These are phyloP conservation scores for Delichon dasypus DNA, from an alignment of 2,797 vertebrate genomes.

Conservation along the genomic window DNA sequence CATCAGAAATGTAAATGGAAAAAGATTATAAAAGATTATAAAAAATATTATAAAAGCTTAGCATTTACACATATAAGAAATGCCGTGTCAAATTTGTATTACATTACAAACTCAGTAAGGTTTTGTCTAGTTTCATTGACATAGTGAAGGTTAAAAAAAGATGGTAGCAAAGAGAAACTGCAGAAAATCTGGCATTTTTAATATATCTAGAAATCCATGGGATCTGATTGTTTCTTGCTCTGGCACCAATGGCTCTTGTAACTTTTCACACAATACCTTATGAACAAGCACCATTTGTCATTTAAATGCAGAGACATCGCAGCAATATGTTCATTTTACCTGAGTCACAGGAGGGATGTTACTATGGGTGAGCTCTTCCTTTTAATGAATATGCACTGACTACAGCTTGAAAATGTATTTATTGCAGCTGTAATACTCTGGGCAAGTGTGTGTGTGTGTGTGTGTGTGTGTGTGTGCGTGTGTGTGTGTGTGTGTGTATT, in stretches of 20 bases:
- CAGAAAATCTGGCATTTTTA: not conserved
- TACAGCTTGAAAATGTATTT: not conserved
- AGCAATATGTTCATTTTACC: not conserved
- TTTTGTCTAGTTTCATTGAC: not conserved
- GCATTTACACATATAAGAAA: not conserved
- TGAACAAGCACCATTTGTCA: not conserved
- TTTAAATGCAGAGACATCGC: not conserved
- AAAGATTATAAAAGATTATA: too few species aligned
- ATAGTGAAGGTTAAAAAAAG: not conserved
- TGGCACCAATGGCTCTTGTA: not conserved
- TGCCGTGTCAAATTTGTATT: not conserved
- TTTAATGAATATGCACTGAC: not conserved
- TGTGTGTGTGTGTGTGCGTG: too few species aligned
- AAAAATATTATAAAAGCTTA: not conserved
- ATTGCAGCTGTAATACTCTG: not conserved
- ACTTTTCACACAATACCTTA: not conserved
- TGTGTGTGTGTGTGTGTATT: not conserved
- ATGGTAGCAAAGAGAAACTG: not conserved
- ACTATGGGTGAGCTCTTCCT: not conserved
- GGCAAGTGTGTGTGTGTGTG: fast-evolving
- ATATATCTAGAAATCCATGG: not conserved
- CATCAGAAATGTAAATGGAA: not conserved
- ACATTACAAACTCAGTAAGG: not conserved
- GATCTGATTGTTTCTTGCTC: not conserved
- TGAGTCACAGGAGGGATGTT: not conserved